phyloP scores from a whole-genome alignment of 2,797 vertebrate genomes.

The Cetoscarus ocellatus region DNA sequence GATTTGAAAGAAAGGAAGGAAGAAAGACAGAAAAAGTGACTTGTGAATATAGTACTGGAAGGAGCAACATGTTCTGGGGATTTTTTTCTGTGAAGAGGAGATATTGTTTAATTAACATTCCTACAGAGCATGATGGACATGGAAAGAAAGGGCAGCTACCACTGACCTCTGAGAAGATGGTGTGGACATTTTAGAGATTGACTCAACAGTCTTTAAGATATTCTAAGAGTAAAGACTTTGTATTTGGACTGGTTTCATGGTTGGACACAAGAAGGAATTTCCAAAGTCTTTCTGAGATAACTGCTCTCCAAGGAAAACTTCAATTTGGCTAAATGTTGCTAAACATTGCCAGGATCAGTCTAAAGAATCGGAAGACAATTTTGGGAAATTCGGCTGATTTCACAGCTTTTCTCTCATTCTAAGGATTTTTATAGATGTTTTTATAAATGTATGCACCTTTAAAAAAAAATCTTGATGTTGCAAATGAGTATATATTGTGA shows the following conservation, averaged over 20 bases:
- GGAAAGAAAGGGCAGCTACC: constrained; percentile 27
- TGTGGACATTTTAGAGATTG: constrained; percentile 20
- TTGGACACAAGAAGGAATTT: constrained; percentile 15
- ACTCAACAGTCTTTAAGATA: neutral
- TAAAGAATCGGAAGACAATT: constrained; percentile 20
- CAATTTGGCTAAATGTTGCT: neutral
- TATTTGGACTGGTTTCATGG: constrained; percentile 8
- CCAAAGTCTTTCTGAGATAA: neutral
- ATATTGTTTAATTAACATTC: constrained; percentile 11
- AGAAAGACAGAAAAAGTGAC: constrained; percentile 17
- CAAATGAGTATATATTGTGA: neutral
- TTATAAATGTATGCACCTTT: neutral
- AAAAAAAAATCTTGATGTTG: neutral
- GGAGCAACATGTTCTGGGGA: constrained; percentile 23
- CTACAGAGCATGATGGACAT: constrained; percentile 38
- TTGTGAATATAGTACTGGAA: constrained; percentile 14
- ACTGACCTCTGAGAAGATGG: constrained; percentile 52
- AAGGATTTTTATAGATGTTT: neutral
- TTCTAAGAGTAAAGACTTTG: neutral
- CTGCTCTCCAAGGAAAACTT: neutral
- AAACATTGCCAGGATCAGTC: neutral
- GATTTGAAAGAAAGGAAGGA: constrained; percentile 30
- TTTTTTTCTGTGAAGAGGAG: constrained; percentile 40
- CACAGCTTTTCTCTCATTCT: neutral
- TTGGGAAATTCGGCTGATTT: neutral